A percentile compares a stretch with the other conserved stretches of the same genome.
phyloP scores from a whole-genome alignment of 2,797 vertebrate species.

The Acanthurus lineatus region DNA sequence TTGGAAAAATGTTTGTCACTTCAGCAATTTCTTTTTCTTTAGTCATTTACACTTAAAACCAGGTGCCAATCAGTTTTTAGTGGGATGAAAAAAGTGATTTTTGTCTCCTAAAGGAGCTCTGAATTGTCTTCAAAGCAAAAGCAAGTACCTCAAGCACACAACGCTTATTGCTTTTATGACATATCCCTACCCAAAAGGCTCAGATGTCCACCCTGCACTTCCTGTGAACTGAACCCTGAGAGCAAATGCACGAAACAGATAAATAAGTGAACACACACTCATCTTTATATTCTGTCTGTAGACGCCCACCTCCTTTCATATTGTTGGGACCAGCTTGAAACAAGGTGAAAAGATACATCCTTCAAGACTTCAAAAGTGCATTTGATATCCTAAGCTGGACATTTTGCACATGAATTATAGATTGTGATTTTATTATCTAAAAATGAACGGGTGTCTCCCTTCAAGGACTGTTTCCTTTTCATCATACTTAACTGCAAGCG shows the following conservation, averaged over 20 bases:
- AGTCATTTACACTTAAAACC: conserved; percentile 39
- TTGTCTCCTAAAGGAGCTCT: conserved; percentile 25
- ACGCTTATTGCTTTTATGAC: conserved; percentile 71
- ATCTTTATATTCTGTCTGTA: conserved; percentile 70
- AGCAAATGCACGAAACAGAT: conserved; percentile 77
- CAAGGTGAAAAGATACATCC: conserved; percentile 76
- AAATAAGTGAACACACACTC: conserved; percentile 83
- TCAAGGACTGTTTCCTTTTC: conserved; percentile 53
- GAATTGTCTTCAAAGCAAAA: conserved; percentile 49
- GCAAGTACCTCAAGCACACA: conserved; percentile 46
- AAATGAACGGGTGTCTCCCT: conserved; percentile 64
- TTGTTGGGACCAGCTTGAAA: conserved; percentile 69
- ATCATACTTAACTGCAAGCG: conserved; percentile 47
- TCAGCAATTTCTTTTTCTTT: background rate
- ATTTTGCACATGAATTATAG: conserved; percentile 83
- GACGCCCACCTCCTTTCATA: conserved; percentile 65
- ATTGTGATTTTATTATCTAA: conserved; percentile 78
- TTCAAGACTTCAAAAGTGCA: conserved; percentile 81
- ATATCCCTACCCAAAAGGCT: conserved; percentile 71
- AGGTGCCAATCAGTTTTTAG: conserved; percentile 44
- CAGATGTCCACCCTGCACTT: conserved; percentile 65
- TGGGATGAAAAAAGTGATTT: conserved; percentile 22
- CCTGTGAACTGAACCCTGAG: conserved; percentile 72
- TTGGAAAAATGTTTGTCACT: conserved; percentile 20
- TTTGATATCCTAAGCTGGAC: conserved; percentile 78